Evolutionary conservation across 2,113 vertebrate species (phyloP), one percentile per base, ranked within the genome.

Genomic region (Paedocypris sp.): DNA sequence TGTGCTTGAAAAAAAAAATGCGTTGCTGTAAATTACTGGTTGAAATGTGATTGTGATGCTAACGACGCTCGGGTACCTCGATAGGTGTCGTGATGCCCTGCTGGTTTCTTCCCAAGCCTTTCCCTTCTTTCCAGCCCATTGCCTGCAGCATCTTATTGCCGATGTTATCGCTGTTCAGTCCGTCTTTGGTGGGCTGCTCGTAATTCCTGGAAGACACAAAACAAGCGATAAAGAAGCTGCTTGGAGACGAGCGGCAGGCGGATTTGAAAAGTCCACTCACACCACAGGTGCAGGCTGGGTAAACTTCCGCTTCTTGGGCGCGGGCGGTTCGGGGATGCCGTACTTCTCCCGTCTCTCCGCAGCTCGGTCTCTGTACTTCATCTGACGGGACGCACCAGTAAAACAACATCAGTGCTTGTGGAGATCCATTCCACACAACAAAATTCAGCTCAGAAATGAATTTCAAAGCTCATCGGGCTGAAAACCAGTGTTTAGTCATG

Each of bases 121-220:
- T 95, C 6, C 95, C 95, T 84, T 98, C 94, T 72, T 92, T 89
- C 95, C 95, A 99, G 45, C 95, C 95, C 95, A 99, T 99, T 36
- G 95, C 95, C 73, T 99, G 94, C 33, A 99, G 87, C 95, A 99
- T 99, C 78, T 98, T 98, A 82, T 94, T 99, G 49, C 95, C 95
- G 16, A 99, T 99, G 48, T 99, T 99, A 79, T 96, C 94, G 70
- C 91, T 94, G 77, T 90, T 94, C 23, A 99, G 88, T 50, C 95
- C 95, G 6, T 98, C 94, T 77, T 98, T 99, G 33, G 93, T 99
- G 31, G 95, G 95, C 73, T 99, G 95, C 45, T 99, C 95, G 0
- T 97, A 99, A 79, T 98, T 96, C 31, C 94, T 99, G 78, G 1
- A 50, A 15, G 35, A 46, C 5, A 28, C 8, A 53, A 32, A 20